Conservation (phyloP, 1,140 invertebrate species). For the Drosophila fuyamai region DNA sequence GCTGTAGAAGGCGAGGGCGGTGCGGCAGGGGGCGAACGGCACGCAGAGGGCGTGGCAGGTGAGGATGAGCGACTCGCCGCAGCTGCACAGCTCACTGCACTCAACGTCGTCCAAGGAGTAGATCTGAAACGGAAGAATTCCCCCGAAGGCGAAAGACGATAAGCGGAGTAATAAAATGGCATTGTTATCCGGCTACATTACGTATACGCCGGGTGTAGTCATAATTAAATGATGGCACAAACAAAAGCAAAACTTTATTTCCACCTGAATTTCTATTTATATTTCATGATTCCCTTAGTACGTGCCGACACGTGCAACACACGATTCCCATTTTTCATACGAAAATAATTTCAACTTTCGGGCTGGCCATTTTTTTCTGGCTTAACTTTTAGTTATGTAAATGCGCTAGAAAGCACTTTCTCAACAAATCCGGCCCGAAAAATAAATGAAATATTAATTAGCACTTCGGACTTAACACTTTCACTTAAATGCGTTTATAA, state of each 20-base stretch:
- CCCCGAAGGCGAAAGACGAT: neutral
- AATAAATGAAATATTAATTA: conserved; percentile 26
- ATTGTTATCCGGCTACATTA: conserved; percentile 45
- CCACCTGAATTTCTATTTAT: conserved; percentile 12
- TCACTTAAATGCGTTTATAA: conserved; percentile 1
- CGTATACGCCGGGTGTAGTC: conserved; percentile 58
- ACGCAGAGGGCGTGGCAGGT: conserved; percentile 94
- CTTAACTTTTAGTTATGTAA: conserved; percentile 67
- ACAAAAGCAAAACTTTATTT: conserved; percentile 37
- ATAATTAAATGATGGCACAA: conserved; percentile 47
- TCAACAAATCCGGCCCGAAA: conserved; percentile 19
- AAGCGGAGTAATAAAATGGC: conserved; percentile 14
- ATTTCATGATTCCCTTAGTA: conserved; percentile 34
- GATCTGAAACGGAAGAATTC: conserved; percentile 86
- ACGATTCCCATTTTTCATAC: conserved; percentile 3
- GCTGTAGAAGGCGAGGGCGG: conserved; percentile 94
- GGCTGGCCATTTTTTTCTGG: conserved; percentile 27
- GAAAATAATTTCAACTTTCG: conserved; percentile 16
- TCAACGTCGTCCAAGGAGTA: conserved; percentile 94
- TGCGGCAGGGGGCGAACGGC: conserved; percentile 92
- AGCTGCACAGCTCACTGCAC: conserved; percentile 93
- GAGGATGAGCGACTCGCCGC: conserved; percentile 90
- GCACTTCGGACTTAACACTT: conserved; percentile 10
- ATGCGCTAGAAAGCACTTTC: conserved; percentile 55
- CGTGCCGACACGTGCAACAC: conserved; percentile 56